A percentile compares a stretch with the other conserved stretches of the same genome.
Conservation (phyloP, 2,888 invertebrate species). For the Anticlea derivata region DNA sequence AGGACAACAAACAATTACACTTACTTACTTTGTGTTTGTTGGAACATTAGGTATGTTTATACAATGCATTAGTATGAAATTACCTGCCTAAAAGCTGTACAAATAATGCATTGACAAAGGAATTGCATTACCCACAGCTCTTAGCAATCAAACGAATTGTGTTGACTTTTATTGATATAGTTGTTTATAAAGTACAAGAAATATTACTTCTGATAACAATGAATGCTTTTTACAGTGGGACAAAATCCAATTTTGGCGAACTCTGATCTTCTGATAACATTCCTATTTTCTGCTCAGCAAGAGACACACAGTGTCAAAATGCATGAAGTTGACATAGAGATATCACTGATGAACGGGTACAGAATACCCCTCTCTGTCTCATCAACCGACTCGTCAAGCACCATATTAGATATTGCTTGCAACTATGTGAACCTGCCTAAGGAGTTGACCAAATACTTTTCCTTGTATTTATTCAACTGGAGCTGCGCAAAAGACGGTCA, state of each 20-base stretch:
- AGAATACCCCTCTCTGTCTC: slow-evolving; percentile 91
- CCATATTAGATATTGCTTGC: slow-evolving; percentile 92
- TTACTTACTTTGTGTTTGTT: no score
- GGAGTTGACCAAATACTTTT: slow-evolving; percentile 93
- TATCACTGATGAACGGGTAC: slow-evolving; percentile 93
- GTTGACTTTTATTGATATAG: no score
- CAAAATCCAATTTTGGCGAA: slow-evolving; percentile 92
- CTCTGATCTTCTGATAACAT: slow-evolving; percentile 92
- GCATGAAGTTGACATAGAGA: slow-evolving; percentile 89
- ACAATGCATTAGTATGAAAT: no score
- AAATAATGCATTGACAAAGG: no score
- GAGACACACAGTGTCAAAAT: slow-evolving; percentile 89
- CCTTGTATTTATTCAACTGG: slow-evolving; percentile 93
- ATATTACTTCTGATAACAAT: background rate
- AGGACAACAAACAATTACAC: no score
- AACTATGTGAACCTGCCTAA: slow-evolving; percentile 91
- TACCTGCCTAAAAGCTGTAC: no score
- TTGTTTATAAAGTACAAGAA: no score
- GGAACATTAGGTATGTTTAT: no score
- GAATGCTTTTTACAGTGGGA: slow-evolving; percentile 86
- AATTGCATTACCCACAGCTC: no score
- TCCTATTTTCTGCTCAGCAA: slow-evolving; percentile 95
- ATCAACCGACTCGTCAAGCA: slow-evolving; percentile 92
- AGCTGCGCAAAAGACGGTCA: slow-evolving; percentile 88
- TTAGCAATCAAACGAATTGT: no score